Conservation (phyloP, 2,113 vertebrate genomes). For the Mastomys coucha region DNA sequence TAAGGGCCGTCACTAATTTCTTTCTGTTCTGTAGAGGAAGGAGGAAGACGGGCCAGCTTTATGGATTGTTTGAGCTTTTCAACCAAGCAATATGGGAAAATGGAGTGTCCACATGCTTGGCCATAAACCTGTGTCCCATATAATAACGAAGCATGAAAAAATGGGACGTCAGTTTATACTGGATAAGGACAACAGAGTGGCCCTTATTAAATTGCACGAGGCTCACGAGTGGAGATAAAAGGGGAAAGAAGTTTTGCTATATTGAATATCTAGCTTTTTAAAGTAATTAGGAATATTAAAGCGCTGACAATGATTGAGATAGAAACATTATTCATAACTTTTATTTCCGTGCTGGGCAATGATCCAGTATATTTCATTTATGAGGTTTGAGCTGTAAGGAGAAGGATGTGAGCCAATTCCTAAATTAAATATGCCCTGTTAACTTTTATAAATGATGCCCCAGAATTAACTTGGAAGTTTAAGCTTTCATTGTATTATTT, state of each 20-base stretch:
- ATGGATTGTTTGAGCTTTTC: slow-evolving; percentile 13
- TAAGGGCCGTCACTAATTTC: slow-evolving; percentile 51
- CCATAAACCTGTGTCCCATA: slow-evolving; percentile 62
- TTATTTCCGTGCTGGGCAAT: slow-evolving; percentile 95
- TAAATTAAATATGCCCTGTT: slow-evolving; percentile 98
- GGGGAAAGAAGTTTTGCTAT: slow-evolving; percentile 85
- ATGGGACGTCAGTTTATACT: slow-evolving; percentile 70
- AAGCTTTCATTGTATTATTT: slow-evolving; percentile 86
- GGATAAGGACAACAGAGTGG: slow-evolving; percentile 77
- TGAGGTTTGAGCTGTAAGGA: slow-evolving; percentile 95
- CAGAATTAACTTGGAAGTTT: slow-evolving; percentile 88
- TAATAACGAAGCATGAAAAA: slow-evolving; percentile 58
- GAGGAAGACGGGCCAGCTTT: background rate
- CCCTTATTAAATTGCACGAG: slow-evolving; percentile 85
- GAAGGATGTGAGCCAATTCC: slow-evolving; percentile 95
- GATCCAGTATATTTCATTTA: slow-evolving; percentile 98
- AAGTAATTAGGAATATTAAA: slow-evolving; percentile 97
- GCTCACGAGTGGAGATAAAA: slow-evolving; percentile 87
- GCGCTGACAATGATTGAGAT: slow-evolving; percentile 95
- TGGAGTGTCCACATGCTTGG: background rate
- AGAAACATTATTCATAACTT: slow-evolving; percentile 99
- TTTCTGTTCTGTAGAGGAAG: slow-evolving; percentile 52
- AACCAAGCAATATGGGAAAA: background rate
- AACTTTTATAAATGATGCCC: slow-evolving; percentile 94
- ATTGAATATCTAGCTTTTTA: slow-evolving; percentile 91